A percentile compares a stretch with the other conserved stretches of the same genome.
Conservation (phyloP, 2,888 invertebrate species). For the Eilema caniola region DNA sequence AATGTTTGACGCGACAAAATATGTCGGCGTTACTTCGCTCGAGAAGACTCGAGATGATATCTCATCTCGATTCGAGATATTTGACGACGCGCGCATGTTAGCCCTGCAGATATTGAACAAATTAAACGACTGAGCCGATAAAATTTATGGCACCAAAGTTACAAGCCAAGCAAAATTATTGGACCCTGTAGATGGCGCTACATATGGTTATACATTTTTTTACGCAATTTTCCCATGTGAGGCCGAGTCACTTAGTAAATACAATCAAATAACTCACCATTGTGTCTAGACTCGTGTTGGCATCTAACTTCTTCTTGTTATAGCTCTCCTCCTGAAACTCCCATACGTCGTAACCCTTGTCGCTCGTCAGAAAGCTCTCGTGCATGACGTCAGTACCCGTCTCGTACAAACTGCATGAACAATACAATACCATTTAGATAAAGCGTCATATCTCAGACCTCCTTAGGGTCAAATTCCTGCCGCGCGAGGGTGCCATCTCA, state of each 20-base stretch:
- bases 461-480: no score
- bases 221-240: not conserved
- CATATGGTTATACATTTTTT: not conserved
- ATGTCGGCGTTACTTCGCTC: no score
- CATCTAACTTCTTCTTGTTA: conserved; percentile 66
- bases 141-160: no score
- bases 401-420: conserved; percentile 69
- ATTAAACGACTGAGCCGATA: no score
- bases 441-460: not conserved
- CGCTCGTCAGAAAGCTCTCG: conserved; percentile 72
- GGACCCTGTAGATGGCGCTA: not conserved
- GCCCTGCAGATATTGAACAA: no score
- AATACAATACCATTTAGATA: not conserved
- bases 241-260: no score
- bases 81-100: no score
- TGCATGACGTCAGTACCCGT: conserved; percentile 67
- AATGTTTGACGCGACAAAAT: no score
- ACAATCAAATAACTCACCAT: conserved; percentile 59
- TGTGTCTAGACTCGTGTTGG: conserved; percentile 71
- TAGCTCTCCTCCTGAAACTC: conserved; percentile 72
- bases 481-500: no score
- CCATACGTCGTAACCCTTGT: conserved; percentile 77
- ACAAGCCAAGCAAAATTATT: not conserved
- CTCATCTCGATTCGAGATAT: no score
- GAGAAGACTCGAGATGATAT: no score